phyloP scores from a whole-genome alignment of 1,140 invertebrate species.

The Rhagoletis pomonella region DNA sequence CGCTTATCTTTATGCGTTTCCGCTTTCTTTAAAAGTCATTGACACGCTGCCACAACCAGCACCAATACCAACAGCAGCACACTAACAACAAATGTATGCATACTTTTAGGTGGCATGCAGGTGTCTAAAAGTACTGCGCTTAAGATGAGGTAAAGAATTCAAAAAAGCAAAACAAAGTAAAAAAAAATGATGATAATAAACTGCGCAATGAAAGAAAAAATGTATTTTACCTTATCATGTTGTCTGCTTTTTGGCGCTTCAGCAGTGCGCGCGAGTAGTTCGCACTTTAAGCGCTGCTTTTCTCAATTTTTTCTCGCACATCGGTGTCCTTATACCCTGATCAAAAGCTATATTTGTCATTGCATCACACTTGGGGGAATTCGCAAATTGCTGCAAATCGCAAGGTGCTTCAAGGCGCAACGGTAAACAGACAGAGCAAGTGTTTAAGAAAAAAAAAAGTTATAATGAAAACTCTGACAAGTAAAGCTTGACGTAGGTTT shows the following conservation, averaged over 20 bases:
- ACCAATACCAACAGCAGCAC: not conserved
- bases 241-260: not conserved
- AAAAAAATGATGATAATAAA: not conserved
- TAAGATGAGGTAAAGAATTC: not conserved
- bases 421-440: not conserved
- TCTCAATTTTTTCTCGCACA: not conserved
- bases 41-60: slow-evolving; percentile 64
- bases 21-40: slow-evolving; percentile 73
- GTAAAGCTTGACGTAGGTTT: too few species aligned
- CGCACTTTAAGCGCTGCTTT: not conserved
- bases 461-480: too few species aligned
- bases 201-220: not conserved
- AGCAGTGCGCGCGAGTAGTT: not conserved
- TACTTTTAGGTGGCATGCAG: slow-evolving; percentile 32
- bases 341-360: not conserved
- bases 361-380: not conserved
- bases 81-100: slow-evolving; percentile 42
- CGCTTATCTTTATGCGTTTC: slow-evolving; percentile 74
- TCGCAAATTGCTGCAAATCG: slow-evolving; percentile 67
- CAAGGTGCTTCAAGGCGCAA: slow-evolving; percentile 67
- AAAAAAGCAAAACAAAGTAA: not conserved
- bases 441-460: too few species aligned
- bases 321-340: not conserved
- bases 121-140: slow-evolving; percentile 31
- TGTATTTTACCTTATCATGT: not conserved